These are phyloP conservation scores for Austrofundulus limnaeus DNA, from an alignment of 2,113 vertebrate genomes.

Conservation along the genomic window DNA sequence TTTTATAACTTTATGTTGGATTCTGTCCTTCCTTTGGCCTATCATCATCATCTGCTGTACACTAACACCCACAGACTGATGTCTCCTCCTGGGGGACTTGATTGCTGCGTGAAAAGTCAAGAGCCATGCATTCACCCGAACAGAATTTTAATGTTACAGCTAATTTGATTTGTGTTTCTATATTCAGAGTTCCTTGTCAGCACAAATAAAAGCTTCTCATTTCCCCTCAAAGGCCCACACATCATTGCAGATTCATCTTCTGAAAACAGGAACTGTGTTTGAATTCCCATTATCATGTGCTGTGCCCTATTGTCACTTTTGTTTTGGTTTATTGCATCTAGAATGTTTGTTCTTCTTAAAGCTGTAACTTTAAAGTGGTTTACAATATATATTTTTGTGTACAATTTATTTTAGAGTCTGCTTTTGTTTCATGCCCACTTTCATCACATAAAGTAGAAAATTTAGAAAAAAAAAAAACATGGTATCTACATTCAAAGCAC, in stretches of 20 bases:
- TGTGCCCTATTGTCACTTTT: constrained; percentile 55
- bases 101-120: constrained; percentile 8
- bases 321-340: constrained; percentile 45
- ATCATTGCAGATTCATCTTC: constrained; percentile 40
- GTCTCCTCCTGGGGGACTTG: constrained; percentile 8
- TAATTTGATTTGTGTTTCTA: constrained; percentile 43
- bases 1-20: not conserved
- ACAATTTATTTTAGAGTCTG: constrained; percentile 22
- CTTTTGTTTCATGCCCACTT: constrained; percentile 48
- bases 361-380: constrained; percentile 39
- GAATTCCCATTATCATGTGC: constrained; percentile 63
- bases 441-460: constrained; percentile 25
- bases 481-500: constrained; percentile 39
- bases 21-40: not conserved
- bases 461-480: constrained; percentile 44
- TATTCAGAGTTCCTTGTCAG: constrained; percentile 56
- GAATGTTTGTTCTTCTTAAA: constrained; percentile 63
- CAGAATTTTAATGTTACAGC: constrained; percentile 37
- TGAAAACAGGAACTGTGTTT: constrained; percentile 61
- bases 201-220: constrained; percentile 28
- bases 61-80: constrained; percentile 4
- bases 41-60: not conserved
- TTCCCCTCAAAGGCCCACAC: constrained; percentile 38
- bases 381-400: constrained; percentile 15
- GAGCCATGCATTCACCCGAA: constrained; percentile 17